Conservation (phyloP, 2,113 vertebrate genomes). For the Brachionichthys hirsutus region DNA sequence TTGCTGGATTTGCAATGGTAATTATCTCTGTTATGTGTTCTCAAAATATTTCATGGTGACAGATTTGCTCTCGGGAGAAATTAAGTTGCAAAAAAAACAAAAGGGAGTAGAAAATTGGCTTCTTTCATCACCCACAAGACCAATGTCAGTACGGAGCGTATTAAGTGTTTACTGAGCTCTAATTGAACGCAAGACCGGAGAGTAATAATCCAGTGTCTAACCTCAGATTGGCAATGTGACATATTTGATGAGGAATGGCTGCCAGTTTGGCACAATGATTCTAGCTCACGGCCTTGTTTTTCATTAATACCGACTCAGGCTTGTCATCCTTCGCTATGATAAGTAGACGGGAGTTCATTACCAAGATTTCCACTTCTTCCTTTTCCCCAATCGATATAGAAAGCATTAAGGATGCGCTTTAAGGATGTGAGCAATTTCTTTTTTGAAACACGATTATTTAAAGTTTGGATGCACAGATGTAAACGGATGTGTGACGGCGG, state of each 20-base stretch:
- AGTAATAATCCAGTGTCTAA: slow-evolving; percentile 51
- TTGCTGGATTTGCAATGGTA: neutral
- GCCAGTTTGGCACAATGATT: slow-evolving; percentile 48
- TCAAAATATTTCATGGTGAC: neutral
- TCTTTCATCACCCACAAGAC: slow-evolving; percentile 19
- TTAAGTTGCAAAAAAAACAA: slow-evolving; percentile 5
- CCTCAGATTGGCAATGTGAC: slow-evolving; percentile 58
- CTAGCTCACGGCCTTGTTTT: slow-evolving; percentile 53
- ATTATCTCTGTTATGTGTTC: neutral
- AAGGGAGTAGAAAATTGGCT: neutral
- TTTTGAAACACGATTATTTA: slow-evolving; percentile 8
- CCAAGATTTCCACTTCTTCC: slow-evolving; percentile 26
- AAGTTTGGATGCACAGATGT: neutral
- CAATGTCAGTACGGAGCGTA: slow-evolving; percentile 34
- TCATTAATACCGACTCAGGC: slow-evolving; percentile 66
- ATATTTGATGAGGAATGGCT: slow-evolving; percentile 56
- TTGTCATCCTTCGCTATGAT: slow-evolving; percentile 54
- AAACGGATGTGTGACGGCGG: no score
- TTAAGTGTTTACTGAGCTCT: slow-evolving; percentile 52
- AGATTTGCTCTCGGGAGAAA: slow-evolving; percentile 15
- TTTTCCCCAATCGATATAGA: slow-evolving; percentile 1
- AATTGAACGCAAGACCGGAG: slow-evolving; percentile 50
- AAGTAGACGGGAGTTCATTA: slow-evolving; percentile 62
- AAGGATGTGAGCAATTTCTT: slow-evolving; percentile 16
- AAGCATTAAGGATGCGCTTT: slow-evolving; percentile 8